Conservation (phyloP, 2,113 vertebrate genomes). For the Neodontobutis hainanensis region DNA sequence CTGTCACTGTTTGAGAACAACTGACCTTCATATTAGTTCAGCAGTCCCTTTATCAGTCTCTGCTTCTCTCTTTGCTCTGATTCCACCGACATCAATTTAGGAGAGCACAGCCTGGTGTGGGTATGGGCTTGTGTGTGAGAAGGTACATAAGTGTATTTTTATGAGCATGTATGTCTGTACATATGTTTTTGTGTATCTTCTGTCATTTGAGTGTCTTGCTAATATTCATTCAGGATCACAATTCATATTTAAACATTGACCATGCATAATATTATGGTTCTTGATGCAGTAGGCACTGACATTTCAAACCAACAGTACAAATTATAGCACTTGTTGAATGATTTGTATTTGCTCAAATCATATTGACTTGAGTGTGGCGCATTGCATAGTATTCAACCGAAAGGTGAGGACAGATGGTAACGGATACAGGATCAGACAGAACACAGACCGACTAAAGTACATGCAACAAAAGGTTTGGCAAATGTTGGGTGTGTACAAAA, state of each 20-base stretch:
- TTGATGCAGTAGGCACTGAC: conserved; percentile 20
- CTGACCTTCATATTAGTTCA: conserved; percentile 66
- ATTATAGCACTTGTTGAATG: conserved; percentile 56
- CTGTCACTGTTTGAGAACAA: conserved; percentile 97
- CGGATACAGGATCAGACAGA: background rate
- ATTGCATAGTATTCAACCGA: background rate
- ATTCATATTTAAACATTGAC: conserved; percentile 6
- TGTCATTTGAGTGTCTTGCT: conserved; percentile 40
- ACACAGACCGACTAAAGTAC: background rate
- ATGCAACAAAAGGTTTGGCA: background rate
- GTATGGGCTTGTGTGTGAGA: conserved; percentile 6
- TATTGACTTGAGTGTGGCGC: background rate
- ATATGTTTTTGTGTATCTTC: conserved; percentile 13
- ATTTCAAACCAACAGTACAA: conserved; percentile 55
- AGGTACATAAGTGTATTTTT: background rate
- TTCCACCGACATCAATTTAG: background rate
- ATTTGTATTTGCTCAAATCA: conserved; percentile 24
- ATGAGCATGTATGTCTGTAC: background rate
- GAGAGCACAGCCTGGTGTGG: background rate
- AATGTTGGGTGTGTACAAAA: conserved; percentile 6
- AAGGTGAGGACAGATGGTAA: conserved; percentile 14
- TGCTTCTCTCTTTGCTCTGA: conserved; percentile 9
- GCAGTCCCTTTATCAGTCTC: conserved; percentile 11
- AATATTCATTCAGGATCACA: conserved; percentile 10
- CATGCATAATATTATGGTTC: conserved; percentile 4